Percentiles rank a stretch among this genome's conserved stretches.
phyloP scores from a whole-genome alignment of 2,888 invertebrate genomes.

The Craniophora ligustri region DNA sequence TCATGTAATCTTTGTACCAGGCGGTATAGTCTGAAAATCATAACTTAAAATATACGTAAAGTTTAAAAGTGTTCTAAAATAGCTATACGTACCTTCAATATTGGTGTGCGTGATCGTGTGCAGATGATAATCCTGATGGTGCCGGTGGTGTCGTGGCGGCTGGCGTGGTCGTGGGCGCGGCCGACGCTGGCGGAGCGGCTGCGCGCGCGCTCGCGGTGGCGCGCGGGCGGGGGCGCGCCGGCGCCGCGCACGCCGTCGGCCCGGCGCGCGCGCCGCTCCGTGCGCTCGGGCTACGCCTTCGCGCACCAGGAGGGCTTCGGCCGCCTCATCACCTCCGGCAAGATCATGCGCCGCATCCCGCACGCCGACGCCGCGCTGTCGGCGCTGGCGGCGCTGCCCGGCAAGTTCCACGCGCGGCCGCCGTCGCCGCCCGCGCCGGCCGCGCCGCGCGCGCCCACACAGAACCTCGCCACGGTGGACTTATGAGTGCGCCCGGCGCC shows the following conservation, averaged over 20 bases:
- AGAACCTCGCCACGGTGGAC: slow-evolving; percentile 93
- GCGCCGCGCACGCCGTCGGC: slow-evolving; percentile 95
- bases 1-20: no score
- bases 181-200: slow-evolving; percentile 98
- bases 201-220: slow-evolving; percentile 92
- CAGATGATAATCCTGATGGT: slow-evolving; percentile 94
- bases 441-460: slow-evolving; percentile 89
- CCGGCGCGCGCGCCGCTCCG: slow-evolving; percentile 95
- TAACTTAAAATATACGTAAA: no score
- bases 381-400: slow-evolving; percentile 87
- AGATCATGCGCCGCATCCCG: slow-evolving; percentile 96
- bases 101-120: neutral
- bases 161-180: slow-evolving; percentile 96
- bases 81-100: no score
- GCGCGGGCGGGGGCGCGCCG: slow-evolving; percentile 92
- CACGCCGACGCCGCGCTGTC: slow-evolving; percentile 93
- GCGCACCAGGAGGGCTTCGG: slow-evolving; percentile 93
- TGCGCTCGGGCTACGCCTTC: slow-evolving; percentile 98
- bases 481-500: slow-evolving; percentile 79
- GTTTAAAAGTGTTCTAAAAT: no score
- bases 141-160: slow-evolving; percentile 97
- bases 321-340: slow-evolving; percentile 97
- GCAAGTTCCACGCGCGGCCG: slow-evolving; percentile 91
- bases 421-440: slow-evolving; percentile 88
- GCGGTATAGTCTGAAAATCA: no score